Conservation (phyloP, 2,113 vertebrate species). For the Ptilorrhoa leucosticta region DNA sequence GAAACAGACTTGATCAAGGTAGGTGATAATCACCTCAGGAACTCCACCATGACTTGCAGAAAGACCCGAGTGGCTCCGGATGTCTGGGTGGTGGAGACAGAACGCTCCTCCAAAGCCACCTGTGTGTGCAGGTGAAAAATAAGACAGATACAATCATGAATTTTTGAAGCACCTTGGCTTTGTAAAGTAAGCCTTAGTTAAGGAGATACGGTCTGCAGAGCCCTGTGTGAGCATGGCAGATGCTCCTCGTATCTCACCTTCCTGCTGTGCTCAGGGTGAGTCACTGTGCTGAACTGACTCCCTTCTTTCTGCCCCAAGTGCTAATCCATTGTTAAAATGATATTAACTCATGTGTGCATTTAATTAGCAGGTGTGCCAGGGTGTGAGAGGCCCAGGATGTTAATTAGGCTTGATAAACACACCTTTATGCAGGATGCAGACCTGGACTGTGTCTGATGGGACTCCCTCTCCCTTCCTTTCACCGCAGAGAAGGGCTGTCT, state of each 20-base stretch:
- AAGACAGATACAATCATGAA: slow-evolving; percentile 20
- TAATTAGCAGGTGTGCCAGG: slow-evolving; percentile 62
- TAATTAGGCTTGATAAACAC: slow-evolving; percentile 32
- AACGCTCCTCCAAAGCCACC: background rate
- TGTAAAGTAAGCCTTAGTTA: slow-evolving; percentile 11
- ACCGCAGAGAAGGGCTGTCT: background rate
- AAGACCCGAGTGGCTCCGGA: background rate
- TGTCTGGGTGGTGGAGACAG: background rate
- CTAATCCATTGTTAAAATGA: slow-evolving; percentile 25
- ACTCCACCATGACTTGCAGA: background rate
- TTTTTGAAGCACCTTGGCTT: slow-evolving; percentile 36
- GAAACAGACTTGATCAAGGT: background rate
- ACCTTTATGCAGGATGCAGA: background rate
- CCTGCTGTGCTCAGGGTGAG: background rate
- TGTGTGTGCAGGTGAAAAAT: background rate
- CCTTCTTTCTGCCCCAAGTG: background rate
- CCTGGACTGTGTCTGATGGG: background rate
- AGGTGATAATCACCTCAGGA: background rate
- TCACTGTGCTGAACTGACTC: background rate
- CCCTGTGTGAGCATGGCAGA: accelerated
- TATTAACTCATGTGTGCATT: slow-evolving; percentile 1
- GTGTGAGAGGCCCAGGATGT: slow-evolving; percentile 22
- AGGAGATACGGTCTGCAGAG: background rate
- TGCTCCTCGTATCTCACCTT: background rate
- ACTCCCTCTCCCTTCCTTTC: background rate